Base-by-base conservation (phyloP, 2,888 invertebrate species). In the Hirtodrosophila cameraria region DNA sequence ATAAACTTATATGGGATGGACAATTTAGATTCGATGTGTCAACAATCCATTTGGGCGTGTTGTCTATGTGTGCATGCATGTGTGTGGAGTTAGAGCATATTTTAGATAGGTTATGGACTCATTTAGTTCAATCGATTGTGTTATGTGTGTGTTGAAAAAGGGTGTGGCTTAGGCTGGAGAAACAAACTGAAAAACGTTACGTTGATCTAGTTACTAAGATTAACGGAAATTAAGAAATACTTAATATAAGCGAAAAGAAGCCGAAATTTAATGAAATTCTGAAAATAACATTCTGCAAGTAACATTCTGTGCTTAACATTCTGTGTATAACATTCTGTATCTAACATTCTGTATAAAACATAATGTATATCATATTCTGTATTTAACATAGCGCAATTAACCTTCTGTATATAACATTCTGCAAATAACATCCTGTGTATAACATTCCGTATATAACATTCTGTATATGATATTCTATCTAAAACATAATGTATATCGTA, bases 1-100 rank as follows among this genome's bases (percentile, higher is more conserved):
- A 82, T 85, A 75, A 87, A 86, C 82, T 75, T 79, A 79, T 85
- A 82, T 87, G 82, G 82, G 79, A 66, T 75, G 80, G 62, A 72
- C 73, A 80, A 76, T 80, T 80, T 75, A 63, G 72, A 76, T 80
- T 76, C 73, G 77, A 84, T 83, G 73, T 78, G 79, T 75, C 78
- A 84, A 80, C 81, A 72, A 64, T 67, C 57, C 53, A 48, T 49
- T 68, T 68, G 49, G 61, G 52, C 27, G 50, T 62, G 61, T 54
- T 25, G 42, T 46, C 30, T 35, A n/a, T 31, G 36, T 31, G 53
- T 39, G 27, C n/a, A n/a, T 38, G 33, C 53, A 28, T 48, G 28
- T 54, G 23, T 36, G 25, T 54, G 35, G 20, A 23, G 46, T 42
- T 50, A 12, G 41, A 53, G 69, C 59, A 49, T 72, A 46, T 38